phyloP scores from a whole-genome alignment of 2,113 vertebrate species.

The Chaenocephalus aceratus region DNA sequence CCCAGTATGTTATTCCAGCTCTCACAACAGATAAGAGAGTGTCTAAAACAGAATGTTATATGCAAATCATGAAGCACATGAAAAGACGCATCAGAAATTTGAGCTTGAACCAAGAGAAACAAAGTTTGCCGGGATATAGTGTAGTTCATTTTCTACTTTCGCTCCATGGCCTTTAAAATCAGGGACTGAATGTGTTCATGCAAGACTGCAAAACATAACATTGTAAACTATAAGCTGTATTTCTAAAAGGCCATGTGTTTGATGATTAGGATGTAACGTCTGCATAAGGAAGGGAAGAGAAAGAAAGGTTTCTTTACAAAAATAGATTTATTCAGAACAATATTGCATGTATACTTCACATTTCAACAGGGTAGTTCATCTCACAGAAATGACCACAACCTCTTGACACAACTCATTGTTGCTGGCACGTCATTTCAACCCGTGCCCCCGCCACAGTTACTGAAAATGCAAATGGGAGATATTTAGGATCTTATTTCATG shows the following conservation, averaged over 20 bases:
- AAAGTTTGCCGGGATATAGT: slow-evolving; percentile 1
- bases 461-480: no score
- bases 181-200: neutral
- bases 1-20: neutral
- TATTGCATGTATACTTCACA: slow-evolving; percentile 37
- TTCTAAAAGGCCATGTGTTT: neutral
- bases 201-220: neutral
- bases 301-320: neutral
- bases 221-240: neutral
- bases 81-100: slow-evolving; percentile 8
- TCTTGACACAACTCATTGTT: no score
- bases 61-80: neutral
- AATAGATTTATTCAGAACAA: slow-evolving; percentile 29
- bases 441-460: no score
- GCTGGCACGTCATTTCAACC: no score
- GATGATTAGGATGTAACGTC: neutral
- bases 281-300: neutral
- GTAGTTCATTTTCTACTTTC: slow-evolving; percentile 10
- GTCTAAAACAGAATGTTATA: neutral
- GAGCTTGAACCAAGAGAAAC: slow-evolving; percentile 2
- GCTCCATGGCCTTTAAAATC: neutral
- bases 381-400: no score
- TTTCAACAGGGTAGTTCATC: slow-evolving; percentile 25
- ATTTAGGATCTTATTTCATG: no score
- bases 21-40: slow-evolving; percentile 27